Evolutionary conservation across 2,113 vertebrate species (phyloP), one percentile per base, ranked within the genome.

Genomic region (Psittacus erithacus): DNA sequence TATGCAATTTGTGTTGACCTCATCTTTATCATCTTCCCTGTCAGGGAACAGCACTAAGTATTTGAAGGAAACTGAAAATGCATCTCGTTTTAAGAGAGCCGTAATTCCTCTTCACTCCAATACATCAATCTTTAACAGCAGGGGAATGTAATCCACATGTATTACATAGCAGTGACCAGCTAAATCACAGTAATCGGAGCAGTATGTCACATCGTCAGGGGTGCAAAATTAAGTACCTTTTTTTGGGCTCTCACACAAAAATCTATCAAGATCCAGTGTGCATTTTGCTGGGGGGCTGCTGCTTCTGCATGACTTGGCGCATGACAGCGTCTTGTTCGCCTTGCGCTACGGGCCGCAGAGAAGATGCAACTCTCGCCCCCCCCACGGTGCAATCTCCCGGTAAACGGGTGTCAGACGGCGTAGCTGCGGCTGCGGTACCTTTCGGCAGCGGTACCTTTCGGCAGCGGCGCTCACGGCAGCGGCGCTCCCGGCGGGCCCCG

Each of bases 391-490:
- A 25, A 77, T 69, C 3, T 18, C 31, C 31, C 0, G 0, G 6
- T 4, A 9, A 23, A 5, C 0, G 41, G 13, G 3, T 6, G 46
- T 1, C 20, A 15, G 20, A 1, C 4, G 18, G 46, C 31, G 11
- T 0, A 39, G 31, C 46, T 6, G 22, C 29, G 15, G 9, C 4
- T 0, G 19, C 59, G 7, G 14, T 29, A 3, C 49, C 79, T 11
- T 5, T 17, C 11, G 18, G 46, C 52, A 25, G 22, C 75, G 38
- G 38, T 9, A 38, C 38, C 38, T 38, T 38, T 38, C 29, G 15
- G 9, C 4, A 1, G 19, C 59, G 7, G 14, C 23, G 3, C 79
- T 11, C 5, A 15, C 11, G 18, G 46, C 52, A 25, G 22, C 75
- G 38, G 38, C 38, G 38, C 38, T 38, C 38, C 9, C 9, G 38